Evolutionary conservation across 1,140 invertebrate species (phyloP), one percentile per base, ranked within the genome.

Genomic region (Megalonaias nervosa): DNA sequence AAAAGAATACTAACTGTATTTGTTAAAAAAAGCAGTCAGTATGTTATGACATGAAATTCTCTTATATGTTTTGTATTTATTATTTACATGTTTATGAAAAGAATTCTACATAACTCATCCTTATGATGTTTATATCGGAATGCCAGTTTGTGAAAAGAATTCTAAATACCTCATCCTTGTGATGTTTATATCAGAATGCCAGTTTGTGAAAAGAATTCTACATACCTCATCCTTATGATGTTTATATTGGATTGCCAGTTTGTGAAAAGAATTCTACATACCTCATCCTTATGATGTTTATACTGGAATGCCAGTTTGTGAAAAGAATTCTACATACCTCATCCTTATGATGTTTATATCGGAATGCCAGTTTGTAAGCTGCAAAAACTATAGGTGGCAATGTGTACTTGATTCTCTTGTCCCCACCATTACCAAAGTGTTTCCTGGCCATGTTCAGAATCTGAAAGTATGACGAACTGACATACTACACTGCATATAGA

Each of bases 301-400:
- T 90, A 99, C 62, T 94, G 94, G 85, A 95, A 95, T 0, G 97
- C 96, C 12, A 58, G 15, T n/a, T 67, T 26, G 4, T 65, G 16
- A 21, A 48, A 55, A 2, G 23, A 23, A 58, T 19, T 26, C 17
- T 71, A 87, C 85, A 84, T 87, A 96, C 95, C 91, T 95, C 92
- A 76, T 96, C 94, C 83, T 94, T 93, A 12, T 94, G 88, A 19
- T 94, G 92, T 87, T 95, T 95, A 76, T 90, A 99, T 64, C 94
- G 94, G 85, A 95, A 95, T 0, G 97, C 96, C 48, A 99, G 92
- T 77, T 95, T 94, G 87, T 97, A 99, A 0, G 97, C 97, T 89
- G 97, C 95, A 89, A 99, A 99, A 3, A 99, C 93, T n/a, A 99
- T 93, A 0, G 98, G 96, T n/a, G 98, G 98, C 74, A 99, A 92